Evolutionary conservation across 2,888 invertebrate genomes (phyloP), one percentile per base, ranked within the genome.

Genomic region (Perithous albicinctus): DNA sequence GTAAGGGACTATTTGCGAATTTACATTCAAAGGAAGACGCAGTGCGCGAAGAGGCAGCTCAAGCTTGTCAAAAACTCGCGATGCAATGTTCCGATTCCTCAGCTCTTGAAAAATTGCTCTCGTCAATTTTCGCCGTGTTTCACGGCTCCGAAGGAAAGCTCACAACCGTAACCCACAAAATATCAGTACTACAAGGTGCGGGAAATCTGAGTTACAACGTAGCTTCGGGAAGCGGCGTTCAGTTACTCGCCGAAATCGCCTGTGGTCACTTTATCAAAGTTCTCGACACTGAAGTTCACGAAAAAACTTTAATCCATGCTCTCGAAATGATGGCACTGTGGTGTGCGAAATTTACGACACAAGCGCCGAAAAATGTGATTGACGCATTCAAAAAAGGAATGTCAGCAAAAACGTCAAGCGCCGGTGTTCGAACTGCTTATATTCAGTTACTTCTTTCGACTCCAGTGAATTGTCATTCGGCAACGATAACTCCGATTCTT

Each of bases 81-180:
- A 91, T 93, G 69, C 96, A 97, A 91, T 96, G 97, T 90, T 95
- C 95, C 20, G 95, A 96, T 86, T 91, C 93, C 0, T 93, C 94
- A 18, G 95, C 96, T 0, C 94, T 98, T 35, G 95, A 95, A 85
- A 94, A 94, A 77, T 92, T 98, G 81, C 93, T 98, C 0, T 93
- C 94, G 56, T 95, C 95, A 82, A 93, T 96, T 69, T 98, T 98
- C 93, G 96, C 95, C 3, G 96, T 97, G 46, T 96, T 98, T 89
- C 95, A 97, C 93, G 98, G 98, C 12, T 96, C 97, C 5, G 96
- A 97, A 92, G 98, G 98, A 7, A 99, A 99, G 92, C 94, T 99
- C 67, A 97, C 97, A 10, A 96, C 98, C 69, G 96, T 96, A 41
- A 97, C 97, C 85, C 98, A 98, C 91, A 97, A 98, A 93, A 96